Evolutionary conservation across 1,140 invertebrate genomes (phyloP).

Genomic region (Triops cancriformis): DNA sequence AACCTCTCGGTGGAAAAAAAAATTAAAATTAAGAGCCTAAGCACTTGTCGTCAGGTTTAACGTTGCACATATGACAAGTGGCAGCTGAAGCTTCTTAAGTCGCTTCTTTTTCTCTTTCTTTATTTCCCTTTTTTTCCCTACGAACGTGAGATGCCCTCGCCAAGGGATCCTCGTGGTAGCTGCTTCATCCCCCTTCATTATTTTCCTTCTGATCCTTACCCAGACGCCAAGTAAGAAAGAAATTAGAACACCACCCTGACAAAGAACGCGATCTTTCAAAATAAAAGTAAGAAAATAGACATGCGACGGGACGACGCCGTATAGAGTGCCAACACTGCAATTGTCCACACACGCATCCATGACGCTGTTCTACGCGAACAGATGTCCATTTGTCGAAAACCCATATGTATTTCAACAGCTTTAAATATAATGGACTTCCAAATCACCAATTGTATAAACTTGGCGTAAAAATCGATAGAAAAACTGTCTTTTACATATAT

Average conservation of each 20-base stretch:
- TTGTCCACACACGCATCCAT: neutral
- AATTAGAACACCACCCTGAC: neutral
- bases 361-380: neutral
- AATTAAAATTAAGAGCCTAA: neutral
- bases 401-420: neutral
- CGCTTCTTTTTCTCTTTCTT: neutral
- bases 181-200: neutral
- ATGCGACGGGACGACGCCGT: neutral
- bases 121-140: neutral
- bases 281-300: neutral
- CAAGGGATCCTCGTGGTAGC: neutral
- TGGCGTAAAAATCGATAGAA: no score
- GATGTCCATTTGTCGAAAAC: neutral
- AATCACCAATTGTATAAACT: no score
- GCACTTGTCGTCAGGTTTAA: slow-evolving; percentile 10
- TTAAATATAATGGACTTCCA: neutral
- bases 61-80: slow-evolving; percentile 10
- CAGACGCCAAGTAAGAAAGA: neutral
- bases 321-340: neutral
- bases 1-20: neutral
- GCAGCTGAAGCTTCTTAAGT: neutral
- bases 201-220: neutral
- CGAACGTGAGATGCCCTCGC: neutral
- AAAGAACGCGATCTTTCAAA: neutral
- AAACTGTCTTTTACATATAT: no score